Percentiles rank a stretch among this genome's conserved stretches.
phyloP scores from a whole-genome alignment of 2,113 vertebrate genomes.

The Neomonachus schauinslandi region DNA sequence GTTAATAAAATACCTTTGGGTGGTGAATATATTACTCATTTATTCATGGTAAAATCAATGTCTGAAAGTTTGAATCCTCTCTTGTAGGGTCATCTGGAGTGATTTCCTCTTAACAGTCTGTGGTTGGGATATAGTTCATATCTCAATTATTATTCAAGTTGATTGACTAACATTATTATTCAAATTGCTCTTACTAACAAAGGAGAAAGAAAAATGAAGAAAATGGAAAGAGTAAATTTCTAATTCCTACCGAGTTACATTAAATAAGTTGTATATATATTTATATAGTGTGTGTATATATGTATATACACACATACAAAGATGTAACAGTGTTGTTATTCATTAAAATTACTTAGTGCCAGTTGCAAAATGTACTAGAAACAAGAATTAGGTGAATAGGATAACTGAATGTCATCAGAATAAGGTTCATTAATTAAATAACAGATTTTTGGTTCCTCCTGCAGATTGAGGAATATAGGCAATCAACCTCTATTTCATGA shows the following conservation, averaged over 20 bases:
- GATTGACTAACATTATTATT: not conserved
- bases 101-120: not conserved
- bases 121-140: not conserved
- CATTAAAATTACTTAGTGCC: not conserved
- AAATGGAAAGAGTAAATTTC: not conserved
- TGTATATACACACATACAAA: not conserved
- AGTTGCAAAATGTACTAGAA: not conserved
- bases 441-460: slow-evolving; percentile 64
- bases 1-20: not conserved
- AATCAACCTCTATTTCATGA: slow-evolving; percentile 66
- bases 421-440: slow-evolving; percentile 70
- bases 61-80: not conserved
- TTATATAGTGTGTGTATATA: not conserved
- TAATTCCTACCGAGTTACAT: slow-evolving; percentile 6
- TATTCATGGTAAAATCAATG: not conserved
- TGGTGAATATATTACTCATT: not conserved
- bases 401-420: slow-evolving; percentile 1
- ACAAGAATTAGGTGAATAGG: slow-evolving; percentile 6
- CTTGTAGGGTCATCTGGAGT: not conserved
- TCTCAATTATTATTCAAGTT: not conserved
- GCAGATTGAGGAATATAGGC: slow-evolving; percentile 20
- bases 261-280: not conserved
- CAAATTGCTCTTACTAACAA: not conserved
- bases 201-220: not conserved
- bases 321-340: not conserved